Base-by-base conservation (phyloP, 2,888 invertebrate genomes). In the Sialis fuliginosa region DNA sequence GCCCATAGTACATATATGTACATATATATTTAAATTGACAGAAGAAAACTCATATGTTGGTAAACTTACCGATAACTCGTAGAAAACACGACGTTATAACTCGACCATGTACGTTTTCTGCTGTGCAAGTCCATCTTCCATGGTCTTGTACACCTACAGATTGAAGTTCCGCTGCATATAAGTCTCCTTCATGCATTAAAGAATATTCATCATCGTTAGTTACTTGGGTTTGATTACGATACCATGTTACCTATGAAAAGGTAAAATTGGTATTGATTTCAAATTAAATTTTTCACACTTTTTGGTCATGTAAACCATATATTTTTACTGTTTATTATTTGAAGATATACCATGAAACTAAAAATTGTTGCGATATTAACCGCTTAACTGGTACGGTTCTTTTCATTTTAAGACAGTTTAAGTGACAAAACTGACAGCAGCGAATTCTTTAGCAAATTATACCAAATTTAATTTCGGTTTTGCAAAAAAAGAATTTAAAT, bases 101-200 rank as follows among this genome's bases (percentile, higher is more conserved):
- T 46, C 82, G 71, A 2, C 89, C 89, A 30, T 75, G 74, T 22
- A 69, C 66, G 60, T 87, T 89, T 62, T 82, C 81, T 0, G 86
- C 87, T 55, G 81, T 79, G 59, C 88, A 84, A 46, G 81, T 84
- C 89, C 89, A 90, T 49, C 80, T 74, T 13, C 89, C 89, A 34
- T 82, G 81, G 61, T 90, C 90, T 55, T 86, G 82, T 33, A 85
- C 74, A 51, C 77, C 79, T 12, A 89, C 83, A 0, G 87, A 83
- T 0, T 81, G 81, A 22, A 90, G 77, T 61, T 89, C 89, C 13
- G 88, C 74, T 61, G 86, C 88, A 66, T 81, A 83, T 65, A 88
- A 88, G 60, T 79, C 79, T n/a, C 87, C 88, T 59, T 90, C 89
- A 54, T 84, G 79, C 12, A 81, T 79, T 57, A 85, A 71, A 42